These are phyloP conservation scores for Nematostella vectensis DNA, from an alignment of 92 coral and sea anemone species.

Conservation along the genomic window DNA sequence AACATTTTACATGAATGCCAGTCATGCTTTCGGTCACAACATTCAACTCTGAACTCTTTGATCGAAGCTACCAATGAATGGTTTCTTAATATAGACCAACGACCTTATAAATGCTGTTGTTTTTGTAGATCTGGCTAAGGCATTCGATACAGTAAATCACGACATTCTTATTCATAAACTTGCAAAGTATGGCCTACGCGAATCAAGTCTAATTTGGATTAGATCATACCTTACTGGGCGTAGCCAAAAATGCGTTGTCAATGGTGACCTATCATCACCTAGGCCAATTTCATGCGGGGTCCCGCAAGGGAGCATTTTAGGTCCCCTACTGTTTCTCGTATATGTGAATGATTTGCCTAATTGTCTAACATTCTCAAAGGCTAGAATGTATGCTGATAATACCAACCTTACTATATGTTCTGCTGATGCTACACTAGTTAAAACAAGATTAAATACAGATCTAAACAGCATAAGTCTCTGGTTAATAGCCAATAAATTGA, in stretches of 20 bases:
- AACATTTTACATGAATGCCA: too few species aligned
- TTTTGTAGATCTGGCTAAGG: slow-evolving; percentile 29
- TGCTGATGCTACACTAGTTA: slow-evolving; percentile 6
- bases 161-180: too few species aligned
- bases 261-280: slow-evolving; percentile 1
- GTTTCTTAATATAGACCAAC: slow-evolving; percentile 7
- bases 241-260: background rate
- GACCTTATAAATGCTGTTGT: slow-evolving; percentile 36
- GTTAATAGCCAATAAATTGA: too few species aligned
- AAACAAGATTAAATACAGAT: slow-evolving; percentile 13
- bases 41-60: too few species aligned
- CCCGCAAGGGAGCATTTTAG: slow-evolving; percentile 7
- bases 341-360: slow-evolving; percentile 12
- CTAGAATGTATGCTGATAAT: slow-evolving; percentile 11
- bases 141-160: too few species aligned
- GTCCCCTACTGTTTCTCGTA: slow-evolving; percentile 5
- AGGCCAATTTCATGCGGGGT: slow-evolving; percentile 2
- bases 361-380: background rate
- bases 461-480: slow-evolving; percentile 8
- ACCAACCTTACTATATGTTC: slow-evolving; percentile 7
- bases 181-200: slow-evolving; percentile 24
- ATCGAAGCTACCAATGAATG: background rate
- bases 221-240: too few species aligned
- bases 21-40: too few species aligned
- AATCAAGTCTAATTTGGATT: slow-evolving; percentile 2